A percentile compares a stretch with the other conserved stretches of the same genome.
phyloP scores from a whole-genome alignment of 2,113 vertebrate species.

The Salvelinus fontinalis region DNA sequence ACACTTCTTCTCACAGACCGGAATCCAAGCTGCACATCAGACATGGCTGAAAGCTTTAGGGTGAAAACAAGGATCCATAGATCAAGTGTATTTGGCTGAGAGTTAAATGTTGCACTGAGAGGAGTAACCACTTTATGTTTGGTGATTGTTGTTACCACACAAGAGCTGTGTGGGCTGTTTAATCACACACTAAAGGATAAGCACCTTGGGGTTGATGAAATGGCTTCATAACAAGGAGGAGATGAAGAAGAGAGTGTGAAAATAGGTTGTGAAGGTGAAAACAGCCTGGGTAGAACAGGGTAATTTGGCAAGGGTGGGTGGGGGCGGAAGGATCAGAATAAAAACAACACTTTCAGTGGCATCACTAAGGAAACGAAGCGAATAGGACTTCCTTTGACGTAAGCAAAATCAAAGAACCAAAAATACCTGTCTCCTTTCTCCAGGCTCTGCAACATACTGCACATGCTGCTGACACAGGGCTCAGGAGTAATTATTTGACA shows the following conservation, averaged over 20 bases:
- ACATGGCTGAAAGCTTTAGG: neutral
- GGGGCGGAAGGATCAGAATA: neutral
- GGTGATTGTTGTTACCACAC: neutral
- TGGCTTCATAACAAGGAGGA: neutral
- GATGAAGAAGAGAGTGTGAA: neutral
- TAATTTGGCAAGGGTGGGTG: neutral
- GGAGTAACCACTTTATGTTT: neutral
- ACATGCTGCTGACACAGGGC: neutral
- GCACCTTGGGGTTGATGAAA: neutral
- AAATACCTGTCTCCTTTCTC: conserved; percentile 17
- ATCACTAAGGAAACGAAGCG: conserved; percentile 44
- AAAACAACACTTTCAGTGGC: conserved; percentile 33
- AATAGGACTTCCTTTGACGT: conserved; percentile 34
- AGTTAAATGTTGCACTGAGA: neutral
- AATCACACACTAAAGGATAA: neutral
- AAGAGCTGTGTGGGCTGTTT: neutral
- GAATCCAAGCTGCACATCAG: conserved; percentile 27
- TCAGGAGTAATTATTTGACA: neutral
- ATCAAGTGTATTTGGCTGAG: neutral
- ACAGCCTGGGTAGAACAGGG: neutral
- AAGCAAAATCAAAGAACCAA: conserved; percentile 33
- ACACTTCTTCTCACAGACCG: conserved; percentile 34
- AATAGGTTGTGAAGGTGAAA: conserved; percentile 1
- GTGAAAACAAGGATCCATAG: neutral
- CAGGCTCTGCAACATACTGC: neutral